Evolutionary conservation across 35 echinoderm and acorn worm genomes (phyloP).

Genomic region (Strongylocentrotus purpuratus): DNA sequence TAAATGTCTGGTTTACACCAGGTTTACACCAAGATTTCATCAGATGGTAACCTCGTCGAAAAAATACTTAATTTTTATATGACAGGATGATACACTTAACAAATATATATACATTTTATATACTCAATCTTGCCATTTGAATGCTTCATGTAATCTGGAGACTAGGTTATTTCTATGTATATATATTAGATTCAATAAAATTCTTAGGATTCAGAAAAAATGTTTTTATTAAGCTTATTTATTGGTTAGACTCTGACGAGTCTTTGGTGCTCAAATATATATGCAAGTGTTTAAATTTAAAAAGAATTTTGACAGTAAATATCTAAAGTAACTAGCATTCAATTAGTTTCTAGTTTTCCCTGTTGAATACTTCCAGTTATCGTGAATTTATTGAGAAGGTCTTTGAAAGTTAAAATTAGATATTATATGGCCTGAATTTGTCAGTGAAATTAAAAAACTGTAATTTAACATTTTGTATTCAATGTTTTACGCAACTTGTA

Average conservation of each 20-base stretch:
- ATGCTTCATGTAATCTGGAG: background rate
- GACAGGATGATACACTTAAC: background rate
- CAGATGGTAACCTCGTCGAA: background rate
- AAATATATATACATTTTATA: too few relatives aligned
- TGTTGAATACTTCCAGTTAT: too few relatives aligned
- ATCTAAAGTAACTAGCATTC: background rate
- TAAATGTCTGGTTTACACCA: too few relatives aligned
- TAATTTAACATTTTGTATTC: too few relatives aligned
- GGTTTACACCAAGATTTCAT: too few relatives aligned
- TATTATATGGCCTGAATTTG: too few relatives aligned
- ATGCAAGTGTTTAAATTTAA: background rate
- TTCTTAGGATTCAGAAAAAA: background rate
- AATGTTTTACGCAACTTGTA: too few relatives aligned
- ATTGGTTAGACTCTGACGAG: background rate
- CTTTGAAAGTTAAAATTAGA: too few relatives aligned
- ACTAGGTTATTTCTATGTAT: background rate
- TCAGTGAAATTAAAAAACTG: too few relatives aligned
- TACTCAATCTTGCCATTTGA: background rate
- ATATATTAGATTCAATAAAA: background rate
- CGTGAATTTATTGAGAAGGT: too few relatives aligned
- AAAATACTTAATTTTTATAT: background rate
- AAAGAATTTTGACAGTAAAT: background rate
- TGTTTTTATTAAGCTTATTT: background rate
- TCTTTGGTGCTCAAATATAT: background rate
- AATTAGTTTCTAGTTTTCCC: background rate